A percentile compares a stretch with the other conserved stretches of the same genome.
These are phyloP conservation scores for Arizona elegans DNA, from an alignment of 2,113 vertebrate species.

Conservation along the genomic window DNA sequence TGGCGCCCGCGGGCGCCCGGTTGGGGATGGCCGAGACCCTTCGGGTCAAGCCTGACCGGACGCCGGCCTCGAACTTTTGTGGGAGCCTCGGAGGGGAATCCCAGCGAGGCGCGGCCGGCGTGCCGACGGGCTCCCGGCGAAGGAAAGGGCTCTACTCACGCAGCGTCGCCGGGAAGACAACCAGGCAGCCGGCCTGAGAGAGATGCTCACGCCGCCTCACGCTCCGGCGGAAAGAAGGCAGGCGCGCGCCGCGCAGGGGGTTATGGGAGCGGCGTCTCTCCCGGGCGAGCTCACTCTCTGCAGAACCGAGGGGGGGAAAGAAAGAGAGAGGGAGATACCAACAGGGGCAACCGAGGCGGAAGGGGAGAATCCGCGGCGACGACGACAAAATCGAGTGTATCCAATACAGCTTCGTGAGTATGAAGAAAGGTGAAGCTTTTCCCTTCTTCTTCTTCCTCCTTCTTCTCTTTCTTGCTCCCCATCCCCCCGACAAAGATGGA, in stretches of 20 bases:
- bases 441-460: no score
- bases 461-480: background rate
- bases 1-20: background rate
- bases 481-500: background rate
- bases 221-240: background rate
- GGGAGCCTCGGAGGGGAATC: background rate
- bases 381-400: background rate
- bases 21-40: background rate
- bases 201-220: no score
- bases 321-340: no score
- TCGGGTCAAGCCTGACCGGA: background rate
- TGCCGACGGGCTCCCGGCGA: background rate
- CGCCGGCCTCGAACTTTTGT: background rate
- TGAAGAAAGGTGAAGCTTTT: background rate
- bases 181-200: no score
- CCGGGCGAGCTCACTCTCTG: background rate
- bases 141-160: background rate
- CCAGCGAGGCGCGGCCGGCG: no score
- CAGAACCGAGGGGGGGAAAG: background rate
- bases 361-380: background rate
- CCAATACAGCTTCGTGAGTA: fast-evolving
- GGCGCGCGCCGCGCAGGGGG: background rate
- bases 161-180: background rate
- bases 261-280: background rate
- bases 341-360: background rate